Conservation (phyloP, 1,140 invertebrate species). For the Carposina sasakii region DNA sequence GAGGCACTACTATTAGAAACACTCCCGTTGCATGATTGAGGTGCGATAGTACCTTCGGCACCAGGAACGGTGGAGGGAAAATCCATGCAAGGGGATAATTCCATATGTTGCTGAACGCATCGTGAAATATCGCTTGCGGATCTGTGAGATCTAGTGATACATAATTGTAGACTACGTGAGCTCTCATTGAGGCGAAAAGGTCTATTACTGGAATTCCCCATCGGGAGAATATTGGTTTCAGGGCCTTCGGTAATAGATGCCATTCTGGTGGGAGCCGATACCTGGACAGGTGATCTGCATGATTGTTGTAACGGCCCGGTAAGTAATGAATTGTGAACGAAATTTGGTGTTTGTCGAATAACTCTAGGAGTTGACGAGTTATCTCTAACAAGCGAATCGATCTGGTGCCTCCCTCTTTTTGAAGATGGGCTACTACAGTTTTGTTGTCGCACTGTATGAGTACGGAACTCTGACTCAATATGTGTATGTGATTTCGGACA, state of each 20-base stretch:
- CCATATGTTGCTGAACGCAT: constrained; percentile 40
- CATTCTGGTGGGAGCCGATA: constrained; percentile 34
- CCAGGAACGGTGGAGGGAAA: constrained; percentile 37
- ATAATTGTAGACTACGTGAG: constrained; percentile 29
- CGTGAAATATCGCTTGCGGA: constrained; percentile 22
- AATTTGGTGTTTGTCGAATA: constrained; percentile 30
- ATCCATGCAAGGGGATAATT: constrained; percentile 34
- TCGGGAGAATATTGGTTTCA: constrained; percentile 25
- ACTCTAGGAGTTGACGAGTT: constrained; percentile 12
- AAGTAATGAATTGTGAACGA: constrained; percentile 29
- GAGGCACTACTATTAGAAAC: constrained; percentile 15
- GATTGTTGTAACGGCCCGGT: constrained; percentile 37
- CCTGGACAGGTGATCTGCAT: constrained; percentile 38
- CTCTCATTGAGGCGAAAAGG: constrained; percentile 30
- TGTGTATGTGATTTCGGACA: constrained; percentile 19
- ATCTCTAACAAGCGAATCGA: constrained; percentile 32
- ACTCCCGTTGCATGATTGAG: neutral
- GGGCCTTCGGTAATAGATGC: constrained; percentile 33
- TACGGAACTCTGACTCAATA: constrained; percentile 12
- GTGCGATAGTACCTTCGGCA: constrained; percentile 8
- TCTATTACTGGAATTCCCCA: constrained; percentile 37
- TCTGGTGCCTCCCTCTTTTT: constrained; percentile 43
- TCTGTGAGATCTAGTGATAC: constrained; percentile 31
- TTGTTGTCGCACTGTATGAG: constrained; percentile 47
- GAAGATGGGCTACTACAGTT: constrained; percentile 39